phyloP scores from a whole-genome alignment of 2,113 vertebrate species.

The Boleophthalmus pectinirostris region DNA sequence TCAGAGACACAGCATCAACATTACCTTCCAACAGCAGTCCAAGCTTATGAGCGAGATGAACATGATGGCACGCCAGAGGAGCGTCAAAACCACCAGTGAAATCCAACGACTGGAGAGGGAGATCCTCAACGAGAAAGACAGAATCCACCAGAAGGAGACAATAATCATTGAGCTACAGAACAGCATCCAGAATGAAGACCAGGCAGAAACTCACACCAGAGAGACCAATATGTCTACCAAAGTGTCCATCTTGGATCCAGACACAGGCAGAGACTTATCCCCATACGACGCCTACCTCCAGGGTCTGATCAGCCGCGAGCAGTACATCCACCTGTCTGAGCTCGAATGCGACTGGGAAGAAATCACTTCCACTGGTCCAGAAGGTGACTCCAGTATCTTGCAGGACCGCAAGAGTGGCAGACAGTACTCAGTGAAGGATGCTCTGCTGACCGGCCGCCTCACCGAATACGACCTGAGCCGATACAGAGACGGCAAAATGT shows the following conservation, averaged over 20 bases:
- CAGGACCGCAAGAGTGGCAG: constrained; percentile 93
- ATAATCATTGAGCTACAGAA: constrained; percentile 81
- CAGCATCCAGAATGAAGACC: constrained; percentile 79
- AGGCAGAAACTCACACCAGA: constrained; percentile 83
- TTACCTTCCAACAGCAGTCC: constrained; percentile 84
- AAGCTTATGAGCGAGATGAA: constrained; percentile 82
- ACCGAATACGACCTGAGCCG: constrained; percentile 83
- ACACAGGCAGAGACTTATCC: constrained; percentile 91
- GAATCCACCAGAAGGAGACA: constrained; percentile 83
- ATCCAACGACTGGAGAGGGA: constrained; percentile 82
- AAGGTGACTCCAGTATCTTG: constrained; percentile 83
- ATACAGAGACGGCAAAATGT: constrained; percentile 85
- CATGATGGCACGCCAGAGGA: constrained; percentile 81
- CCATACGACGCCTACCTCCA: constrained; percentile 90
- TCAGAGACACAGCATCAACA: constrained; percentile 79
- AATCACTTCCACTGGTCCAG: constrained; percentile 82
- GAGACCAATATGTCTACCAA: constrained; percentile 92
- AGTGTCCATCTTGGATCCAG: constrained; percentile 93
- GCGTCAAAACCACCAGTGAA: constrained; percentile 79
- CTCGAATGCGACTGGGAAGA: constrained; percentile 97
- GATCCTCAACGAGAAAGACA: constrained; percentile 88
- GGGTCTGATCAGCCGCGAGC: constrained; percentile 86
- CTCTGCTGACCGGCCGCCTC: constrained; percentile 81
- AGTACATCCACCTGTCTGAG: constrained; percentile 91
- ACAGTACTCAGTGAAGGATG: constrained; percentile 88